Percentiles rank a stretch among this genome's conserved stretches.
These are phyloP conservation scores for Hymenopus coronatus DNA, from an alignment of 2,888 invertebrate genomes.

Conservation along the genomic window DNA sequence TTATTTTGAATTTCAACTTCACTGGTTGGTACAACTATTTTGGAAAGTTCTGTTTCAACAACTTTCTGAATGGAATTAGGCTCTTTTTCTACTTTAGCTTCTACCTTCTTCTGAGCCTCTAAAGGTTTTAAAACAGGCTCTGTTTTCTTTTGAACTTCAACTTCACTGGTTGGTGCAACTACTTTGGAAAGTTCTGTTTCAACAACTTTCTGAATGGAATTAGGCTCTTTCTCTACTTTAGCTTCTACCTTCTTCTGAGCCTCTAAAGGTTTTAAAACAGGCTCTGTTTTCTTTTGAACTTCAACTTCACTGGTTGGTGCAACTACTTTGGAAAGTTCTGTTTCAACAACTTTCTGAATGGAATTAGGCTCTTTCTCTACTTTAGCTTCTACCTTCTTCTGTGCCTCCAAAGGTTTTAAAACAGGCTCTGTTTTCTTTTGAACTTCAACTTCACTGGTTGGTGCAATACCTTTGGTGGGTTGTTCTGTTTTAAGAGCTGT, in stretches of 20 bases:
- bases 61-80: conserved; percentile 23
- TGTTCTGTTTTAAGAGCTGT: conserved; percentile 31
- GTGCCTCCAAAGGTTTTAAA: conserved; percentile 20
- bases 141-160: conserved; percentile 3
- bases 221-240: conserved; percentile 19
- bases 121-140: neutral
- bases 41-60: conserved; percentile 22
- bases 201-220: conserved; percentile 16
- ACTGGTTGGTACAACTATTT: conserved; percentile 9
- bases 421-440: conserved; percentile 29
- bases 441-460: conserved; percentile 29
- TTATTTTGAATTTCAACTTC: conserved; percentile 32
- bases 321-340: neutral
- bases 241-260: conserved; percentile 31
- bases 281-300: conserved; percentile 31
- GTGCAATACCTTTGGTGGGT: conserved; percentile 1
- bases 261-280: conserved; percentile 15
- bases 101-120: conserved; percentile 31
- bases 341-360: conserved; percentile 33
- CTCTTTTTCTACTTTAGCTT: conserved; percentile 18
- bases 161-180: conserved; percentile 24
- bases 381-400: conserved; percentile 27
- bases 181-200: conserved; percentile 31
- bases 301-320: neutral
- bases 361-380: conserved; percentile 28